phyloP scores from a whole-genome alignment of 2,797 vertebrate species.

The Alexandromys oeconomus region DNA sequence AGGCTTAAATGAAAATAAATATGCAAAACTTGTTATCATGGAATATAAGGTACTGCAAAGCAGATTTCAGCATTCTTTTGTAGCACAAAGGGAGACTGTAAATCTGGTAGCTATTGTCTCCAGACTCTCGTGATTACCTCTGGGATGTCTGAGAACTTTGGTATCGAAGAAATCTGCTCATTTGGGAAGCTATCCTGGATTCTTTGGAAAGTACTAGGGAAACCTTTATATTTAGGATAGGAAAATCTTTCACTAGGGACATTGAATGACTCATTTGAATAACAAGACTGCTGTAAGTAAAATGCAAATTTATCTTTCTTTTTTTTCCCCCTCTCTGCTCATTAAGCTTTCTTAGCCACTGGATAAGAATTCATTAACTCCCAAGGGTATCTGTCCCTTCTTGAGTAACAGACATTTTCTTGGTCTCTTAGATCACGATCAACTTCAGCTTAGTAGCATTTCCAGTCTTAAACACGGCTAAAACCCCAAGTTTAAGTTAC shows the following conservation, averaged over 20 bases:
- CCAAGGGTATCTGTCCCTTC: not conserved
- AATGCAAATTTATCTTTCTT: slow-evolving; percentile 10
- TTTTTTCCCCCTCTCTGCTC: not conserved
- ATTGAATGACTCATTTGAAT: not conserved
- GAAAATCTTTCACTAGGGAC: not conserved
- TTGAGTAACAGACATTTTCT: not conserved
- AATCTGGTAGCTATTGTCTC: not conserved
- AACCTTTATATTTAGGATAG: not conserved
- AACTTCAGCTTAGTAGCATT: not conserved
- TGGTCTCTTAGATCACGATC: not conserved
- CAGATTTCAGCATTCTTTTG: not conserved
- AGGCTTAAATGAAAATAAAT: slow-evolving; percentile 1
- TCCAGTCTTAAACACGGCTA: not conserved
- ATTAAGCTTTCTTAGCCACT: not conserved
- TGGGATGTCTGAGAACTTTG: not conserved
- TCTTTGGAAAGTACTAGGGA: not conserved
- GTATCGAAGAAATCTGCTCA: not conserved
- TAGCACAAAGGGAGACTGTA: not conserved
- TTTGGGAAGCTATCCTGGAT: not conserved
- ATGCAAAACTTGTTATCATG: not conserved
- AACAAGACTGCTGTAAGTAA: not conserved
- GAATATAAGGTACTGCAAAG: not conserved
- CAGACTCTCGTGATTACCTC: not conserved
- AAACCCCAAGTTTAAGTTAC: not conserved
- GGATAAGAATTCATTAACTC: not conserved